These are phyloP conservation scores for Drosophila robusta DNA, from an alignment of 2,888 invertebrate species.

Conservation along the genomic window DNA sequence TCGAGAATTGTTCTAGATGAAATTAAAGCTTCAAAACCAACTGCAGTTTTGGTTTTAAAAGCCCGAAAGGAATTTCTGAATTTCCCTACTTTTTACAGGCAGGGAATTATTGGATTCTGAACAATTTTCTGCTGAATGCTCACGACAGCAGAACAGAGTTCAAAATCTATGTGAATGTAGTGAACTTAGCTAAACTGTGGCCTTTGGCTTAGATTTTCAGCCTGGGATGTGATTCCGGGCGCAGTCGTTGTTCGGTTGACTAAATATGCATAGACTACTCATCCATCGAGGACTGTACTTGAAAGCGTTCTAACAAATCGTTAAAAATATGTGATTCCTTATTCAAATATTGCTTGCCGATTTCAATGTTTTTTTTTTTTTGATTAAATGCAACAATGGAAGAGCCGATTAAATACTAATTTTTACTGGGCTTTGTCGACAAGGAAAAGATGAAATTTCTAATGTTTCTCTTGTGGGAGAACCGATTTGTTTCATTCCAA, in stretches of 20 bases:
- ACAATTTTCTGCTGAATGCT: slow-evolving; percentile 82
- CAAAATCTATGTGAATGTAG: slow-evolving; percentile 52
- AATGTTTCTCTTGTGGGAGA: slow-evolving; percentile 38
- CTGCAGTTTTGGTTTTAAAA: slow-evolving; percentile 65
- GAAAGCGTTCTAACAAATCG: not conserved
- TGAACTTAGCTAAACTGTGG: too few relatives aligned
- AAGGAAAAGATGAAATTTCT: slow-evolving; percentile 24
- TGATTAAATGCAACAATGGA: slow-evolving; percentile 64
- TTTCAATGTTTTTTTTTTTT: slow-evolving; percentile 5
- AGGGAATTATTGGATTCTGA: slow-evolving; percentile 51
- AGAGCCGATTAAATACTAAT: slow-evolving; percentile 57
- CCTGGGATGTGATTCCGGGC: too few relatives aligned
- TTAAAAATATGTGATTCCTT: slow-evolving; percentile 61
- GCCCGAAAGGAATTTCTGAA: slow-evolving; percentile 1
- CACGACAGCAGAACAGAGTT: slow-evolving; percentile 81
- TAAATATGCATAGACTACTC: too few relatives aligned
- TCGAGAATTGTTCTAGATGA: slow-evolving; percentile 39
- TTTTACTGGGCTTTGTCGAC: slow-evolving; percentile 33
- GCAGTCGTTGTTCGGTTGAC: too few relatives aligned
- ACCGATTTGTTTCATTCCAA: slow-evolving; percentile 65
- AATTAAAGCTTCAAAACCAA: slow-evolving; percentile 37
- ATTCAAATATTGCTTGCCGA: slow-evolving; percentile 28
- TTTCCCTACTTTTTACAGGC: slow-evolving; percentile 2
- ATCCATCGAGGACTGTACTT: not conserved
- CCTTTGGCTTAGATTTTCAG: too few relatives aligned